Evolutionary conservation across 2,797 vertebrate species (phyloP), one percentile per base, ranked within the genome.

Genomic region (Leptoclinus maculatus): DNA sequence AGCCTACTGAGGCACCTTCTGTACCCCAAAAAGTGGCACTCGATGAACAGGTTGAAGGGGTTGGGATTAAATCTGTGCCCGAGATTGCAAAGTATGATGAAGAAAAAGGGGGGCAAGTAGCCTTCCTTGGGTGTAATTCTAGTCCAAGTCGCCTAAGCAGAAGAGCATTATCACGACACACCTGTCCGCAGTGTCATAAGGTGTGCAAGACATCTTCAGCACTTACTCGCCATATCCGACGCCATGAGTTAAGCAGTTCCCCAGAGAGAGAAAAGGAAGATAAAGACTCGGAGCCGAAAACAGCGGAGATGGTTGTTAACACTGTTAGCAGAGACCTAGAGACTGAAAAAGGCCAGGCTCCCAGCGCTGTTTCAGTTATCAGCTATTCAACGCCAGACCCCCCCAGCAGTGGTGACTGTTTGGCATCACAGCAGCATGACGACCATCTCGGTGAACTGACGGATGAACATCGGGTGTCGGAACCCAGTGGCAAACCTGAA

Each of bases 121-220:
- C 79, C 34, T 39, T 49, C 4, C 53, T 60, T 1, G 87, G 73
- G n/a, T 87, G 77, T 11, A 86, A 73, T 51, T 89, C 89, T 0
- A 92, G 93, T 83, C 92, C 91, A 14, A 87, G 88, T 82, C 93
- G 95, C 25, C 88, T 96, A 0, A 96, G 96, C 68, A 94, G 96
- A 56, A 95, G 95, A 87, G 95, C 96, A 0, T 89, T 96, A 34
- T 90, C 95, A 2, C 95, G 96, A 41, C 96, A 97, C 86, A 88
- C 96, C 78, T 98, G 97, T 78, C 85, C 94, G 1, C 94, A 96
- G 53, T 98, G 97, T 76, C 92, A 96, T 63, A 97, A 97, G 86
- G 96, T 97, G 76, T 97, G 97, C 91, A 97, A 97, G 90, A 98
- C 97, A 0, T 96, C 96, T 0, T 97, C 97, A 0, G 97, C 97